These are phyloP conservation scores for Eremophila alpestris DNA, from an alignment of 2,797 vertebrate genomes.

Conservation along the genomic window DNA sequence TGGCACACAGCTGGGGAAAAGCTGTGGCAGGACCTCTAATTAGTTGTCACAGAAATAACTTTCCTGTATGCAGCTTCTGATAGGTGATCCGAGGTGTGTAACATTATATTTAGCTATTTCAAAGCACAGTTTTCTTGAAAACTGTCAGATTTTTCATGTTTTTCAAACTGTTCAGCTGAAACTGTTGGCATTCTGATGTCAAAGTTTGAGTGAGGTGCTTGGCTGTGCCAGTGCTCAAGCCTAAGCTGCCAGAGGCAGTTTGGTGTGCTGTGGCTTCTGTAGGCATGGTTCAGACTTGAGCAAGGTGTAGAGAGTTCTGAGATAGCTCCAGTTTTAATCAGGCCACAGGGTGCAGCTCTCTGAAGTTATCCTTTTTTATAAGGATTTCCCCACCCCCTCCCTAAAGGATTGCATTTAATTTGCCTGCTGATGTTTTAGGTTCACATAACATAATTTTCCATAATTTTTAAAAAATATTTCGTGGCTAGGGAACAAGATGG, in stretches of 20 bases:
- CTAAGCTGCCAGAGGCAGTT: background rate
- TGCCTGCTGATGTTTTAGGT: background rate
- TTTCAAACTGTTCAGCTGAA: background rate
- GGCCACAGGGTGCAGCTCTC: background rate
- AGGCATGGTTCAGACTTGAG: background rate
- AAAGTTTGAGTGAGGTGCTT: background rate
- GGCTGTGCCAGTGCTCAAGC: background rate
- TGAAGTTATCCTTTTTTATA: background rate
- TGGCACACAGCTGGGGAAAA: accelerated
- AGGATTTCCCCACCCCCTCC: background rate
- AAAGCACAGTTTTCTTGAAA: background rate
- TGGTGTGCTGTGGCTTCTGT: background rate
- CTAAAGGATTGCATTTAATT: background rate
- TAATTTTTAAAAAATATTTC: background rate
- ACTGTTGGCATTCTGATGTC: background rate
- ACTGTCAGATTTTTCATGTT: background rate
- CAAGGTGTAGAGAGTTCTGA: background rate
- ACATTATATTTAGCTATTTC: background rate
- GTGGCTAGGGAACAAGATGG: background rate
- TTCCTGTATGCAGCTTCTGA: background rate
- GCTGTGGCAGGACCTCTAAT: background rate
- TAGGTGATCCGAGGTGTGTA: background rate
- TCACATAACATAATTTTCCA: background rate
- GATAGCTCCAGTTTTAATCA: background rate
- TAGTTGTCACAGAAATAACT: background rate